Conservation (phyloP, 2,113 vertebrate genomes). For the Pogona vitticeps region DNA sequence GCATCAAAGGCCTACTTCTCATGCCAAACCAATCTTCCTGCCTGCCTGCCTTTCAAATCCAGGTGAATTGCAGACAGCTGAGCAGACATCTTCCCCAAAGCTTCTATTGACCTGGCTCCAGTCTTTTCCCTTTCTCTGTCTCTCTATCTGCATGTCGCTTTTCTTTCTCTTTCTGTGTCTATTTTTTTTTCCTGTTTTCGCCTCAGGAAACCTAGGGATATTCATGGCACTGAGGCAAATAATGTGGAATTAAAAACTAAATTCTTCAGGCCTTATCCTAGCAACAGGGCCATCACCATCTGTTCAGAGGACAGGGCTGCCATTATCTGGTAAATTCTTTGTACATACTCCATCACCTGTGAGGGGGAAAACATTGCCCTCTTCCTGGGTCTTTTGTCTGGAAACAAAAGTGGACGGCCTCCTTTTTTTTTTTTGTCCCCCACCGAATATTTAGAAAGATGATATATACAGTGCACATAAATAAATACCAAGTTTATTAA, state of each 20-base stretch:
- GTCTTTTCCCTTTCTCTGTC: constrained; percentile 69
- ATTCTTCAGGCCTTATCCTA: constrained; percentile 93
- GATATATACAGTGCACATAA: constrained; percentile 69
- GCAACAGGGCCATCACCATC: constrained; percentile 93
- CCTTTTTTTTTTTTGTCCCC: constrained; percentile 36
- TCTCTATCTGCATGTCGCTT: constrained; percentile 68
- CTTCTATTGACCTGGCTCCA: constrained; percentile 78
- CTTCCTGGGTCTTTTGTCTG: constrained; percentile 77
- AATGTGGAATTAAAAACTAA: constrained; percentile 96
- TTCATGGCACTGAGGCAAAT: constrained; percentile 91
- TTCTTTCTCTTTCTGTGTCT: constrained; percentile 74
- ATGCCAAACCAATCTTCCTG: constrained; percentile 86
- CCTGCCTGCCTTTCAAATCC: constrained; percentile 80
- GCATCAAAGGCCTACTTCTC: constrained; percentile 81
- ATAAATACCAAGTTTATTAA: constrained; percentile 49
- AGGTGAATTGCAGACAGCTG: constrained; percentile 86
- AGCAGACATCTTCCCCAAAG: constrained; percentile 83
- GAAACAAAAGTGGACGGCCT: constrained; percentile 70
- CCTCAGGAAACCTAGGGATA: constrained; percentile 87
- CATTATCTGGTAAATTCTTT: constrained; percentile 82
- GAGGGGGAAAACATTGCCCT: constrained; percentile 72
- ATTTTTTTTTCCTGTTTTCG: constrained; percentile 75
- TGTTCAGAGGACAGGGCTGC: constrained; percentile 87
- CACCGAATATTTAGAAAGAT: constrained; percentile 68
- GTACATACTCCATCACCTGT: constrained; percentile 89